These are phyloP conservation scores for Actinostola sp. DNA, from an alignment of 92 coral and sea anemone genomes.

Conservation along the genomic window DNA sequence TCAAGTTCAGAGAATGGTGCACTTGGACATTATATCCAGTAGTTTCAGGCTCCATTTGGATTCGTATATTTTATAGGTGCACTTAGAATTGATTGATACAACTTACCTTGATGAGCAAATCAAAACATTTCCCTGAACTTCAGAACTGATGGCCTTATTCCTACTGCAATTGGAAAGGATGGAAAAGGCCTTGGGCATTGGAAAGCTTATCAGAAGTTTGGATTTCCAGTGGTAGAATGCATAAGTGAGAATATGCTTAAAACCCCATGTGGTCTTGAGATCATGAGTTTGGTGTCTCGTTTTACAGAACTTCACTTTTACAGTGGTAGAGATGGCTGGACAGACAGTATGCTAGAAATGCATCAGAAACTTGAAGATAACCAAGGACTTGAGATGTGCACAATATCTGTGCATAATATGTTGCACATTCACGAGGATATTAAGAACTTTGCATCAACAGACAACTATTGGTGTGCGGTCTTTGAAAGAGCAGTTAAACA, in stretches of 20 bases:
- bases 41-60: too few relatives aligned
- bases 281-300: conserved; percentile 44
- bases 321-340: conserved; percentile 65
- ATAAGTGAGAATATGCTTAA: conserved; percentile 38
- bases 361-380: conserved; percentile 53
- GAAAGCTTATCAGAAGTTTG: conserved; percentile 61
- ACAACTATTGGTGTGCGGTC: conserved; percentile 74
- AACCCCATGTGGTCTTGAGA: conserved; percentile 44
- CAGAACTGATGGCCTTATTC: conserved; percentile 49
- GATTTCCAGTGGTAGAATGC: conserved; percentile 51
- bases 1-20: conserved; percentile 35
- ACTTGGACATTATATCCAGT: conserved; percentile 55
- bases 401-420: conserved; percentile 63
- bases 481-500: conserved; percentile 69
- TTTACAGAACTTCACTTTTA: conserved; percentile 60
- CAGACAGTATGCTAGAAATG: conserved; percentile 41
- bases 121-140: conserved; percentile 60
- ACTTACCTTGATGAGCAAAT: conserved; percentile 50
- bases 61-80: too few relatives aligned
- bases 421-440: conserved; percentile 59
- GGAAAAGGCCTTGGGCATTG: conserved; percentile 51
- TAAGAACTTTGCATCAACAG: conserved; percentile 55
- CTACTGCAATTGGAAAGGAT: conserved; percentile 37
- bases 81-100: conserved; percentile 48
- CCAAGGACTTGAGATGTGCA: conserved; percentile 67